phyloP scores from a whole-genome alignment of 2,888 invertebrate species.

The Cordylochernes scorpioides region DNA sequence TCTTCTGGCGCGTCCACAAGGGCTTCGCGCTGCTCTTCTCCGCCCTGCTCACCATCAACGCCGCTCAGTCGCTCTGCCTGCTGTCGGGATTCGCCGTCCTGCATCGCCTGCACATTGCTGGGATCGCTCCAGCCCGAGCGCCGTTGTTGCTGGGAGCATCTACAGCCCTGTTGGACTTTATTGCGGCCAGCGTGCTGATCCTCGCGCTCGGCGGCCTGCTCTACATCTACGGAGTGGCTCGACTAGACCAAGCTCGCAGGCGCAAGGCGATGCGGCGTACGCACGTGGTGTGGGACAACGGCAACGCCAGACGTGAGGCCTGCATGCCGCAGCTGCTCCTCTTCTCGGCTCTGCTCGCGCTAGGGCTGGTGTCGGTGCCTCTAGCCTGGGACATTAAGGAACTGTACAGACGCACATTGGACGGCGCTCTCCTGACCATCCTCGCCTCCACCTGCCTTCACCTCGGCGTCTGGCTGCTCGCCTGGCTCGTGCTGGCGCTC shows the following conservation, averaged over 20 bases:
- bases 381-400: constrained; percentile 54
- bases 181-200: constrained; percentile 36
- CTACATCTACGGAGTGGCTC: too few species aligned
- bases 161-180: constrained; percentile 36
- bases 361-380: constrained; percentile 51
- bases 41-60: constrained; percentile 44
- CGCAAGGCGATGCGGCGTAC: constrained; percentile 48
- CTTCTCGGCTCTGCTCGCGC: constrained; percentile 42
- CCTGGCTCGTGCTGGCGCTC: constrained; percentile 53
- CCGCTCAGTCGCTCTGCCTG: constrained; percentile 40
- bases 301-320: too few species aligned
- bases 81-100: constrained; percentile 49
- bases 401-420: constrained; percentile 42
- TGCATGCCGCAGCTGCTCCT: too few species aligned
- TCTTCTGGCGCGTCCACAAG: constrained; percentile 66
- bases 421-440: constrained; percentile 35
- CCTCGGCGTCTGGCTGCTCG: constrained; percentile 50
- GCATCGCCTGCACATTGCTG: constrained; percentile 34
- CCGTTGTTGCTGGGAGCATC: constrained; percentile 10
- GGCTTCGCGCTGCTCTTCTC: constrained; percentile 51
- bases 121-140: constrained; percentile 6
- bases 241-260: constrained; percentile 38
- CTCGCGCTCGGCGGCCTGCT: constrained; percentile 37
- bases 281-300: constrained; percentile 32
- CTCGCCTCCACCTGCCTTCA: constrained; percentile 38